Evolutionary conservation across 2,888 invertebrate genomes (phyloP), one percentile per base, ranked within the genome.

Genomic region (Metellina segmentata): DNA sequence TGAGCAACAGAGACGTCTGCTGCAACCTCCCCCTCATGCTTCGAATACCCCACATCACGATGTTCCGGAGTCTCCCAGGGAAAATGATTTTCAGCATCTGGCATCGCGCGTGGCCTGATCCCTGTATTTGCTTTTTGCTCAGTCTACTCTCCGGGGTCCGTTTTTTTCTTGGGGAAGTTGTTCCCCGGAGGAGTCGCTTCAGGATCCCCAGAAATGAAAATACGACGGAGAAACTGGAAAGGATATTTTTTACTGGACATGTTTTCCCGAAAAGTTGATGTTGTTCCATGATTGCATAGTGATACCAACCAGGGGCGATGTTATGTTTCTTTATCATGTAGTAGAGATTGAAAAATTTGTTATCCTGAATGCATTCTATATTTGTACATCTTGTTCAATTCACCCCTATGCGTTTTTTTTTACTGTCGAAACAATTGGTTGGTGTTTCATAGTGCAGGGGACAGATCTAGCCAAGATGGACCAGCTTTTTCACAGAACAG

Each of bases 1-100:
- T 81, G 81, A 71, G 78, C 79, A 77, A 85, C 85, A 77, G 77
- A 48, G 86, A 20, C 74, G 19, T 74, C 34, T 19, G 16, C 69
- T 19, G 51, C 74, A 20, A 9, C 81, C 81, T 70, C 79, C 85
- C 52, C 8, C 34, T 53, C 75, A 82, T 91, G 78, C 69, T 77
- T 91, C 77, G 61, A 77, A 86, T 91, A 71, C 78, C 34, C 77
- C 53, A 72, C 72, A 52, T 81, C 34, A 34, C 34, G 34, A 34
- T 34, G 34, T 34, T 34, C 34, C 34, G 34, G 77, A 53, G 16
- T 75, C 74, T n/a, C 48, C 75, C 16, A 16, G 13, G 79, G 72
- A 79, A 70, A 87, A 79, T 81, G 51, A 81, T 75, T 78, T 72
- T 74, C 81, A 61, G 88, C 88, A 88, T 88, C 88, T 88, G 88